phyloP scores from a whole-genome alignment of 2,113 vertebrate species.

The Agelaius phoeniceus region DNA sequence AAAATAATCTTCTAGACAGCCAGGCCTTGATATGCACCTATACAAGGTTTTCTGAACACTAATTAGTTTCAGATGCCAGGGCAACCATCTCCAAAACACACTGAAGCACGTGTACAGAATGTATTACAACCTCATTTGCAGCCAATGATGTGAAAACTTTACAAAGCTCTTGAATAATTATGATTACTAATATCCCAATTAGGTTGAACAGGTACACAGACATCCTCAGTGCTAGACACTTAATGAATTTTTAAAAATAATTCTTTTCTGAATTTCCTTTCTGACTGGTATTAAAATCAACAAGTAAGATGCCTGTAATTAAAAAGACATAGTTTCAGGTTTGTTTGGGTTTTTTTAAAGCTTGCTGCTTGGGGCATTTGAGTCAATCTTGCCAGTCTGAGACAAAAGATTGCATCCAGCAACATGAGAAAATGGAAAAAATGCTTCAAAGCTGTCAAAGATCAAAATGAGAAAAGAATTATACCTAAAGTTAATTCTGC shows the following conservation, averaged over 20 bases:
- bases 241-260: neutral
- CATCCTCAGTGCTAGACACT: neutral
- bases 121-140: conserved; percentile 49
- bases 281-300: neutral
- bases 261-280: neutral
- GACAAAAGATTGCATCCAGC: neutral
- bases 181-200: conserved; percentile 63
- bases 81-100: conserved; percentile 62
- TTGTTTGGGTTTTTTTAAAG: neutral
- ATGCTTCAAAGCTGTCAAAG: neutral
- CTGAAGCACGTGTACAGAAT: conserved; percentile 52
- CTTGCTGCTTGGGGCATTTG: neutral
- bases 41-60: conserved; percentile 5
- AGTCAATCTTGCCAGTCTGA: neutral
- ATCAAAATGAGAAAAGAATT: neutral
- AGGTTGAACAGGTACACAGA: conserved; percentile 36
- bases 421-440: neutral
- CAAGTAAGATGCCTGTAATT: neutral
- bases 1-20: neutral
- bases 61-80: conserved; percentile 67
- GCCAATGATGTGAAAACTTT: conserved; percentile 51
- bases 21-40: conserved; percentile 13
- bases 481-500: neutral
- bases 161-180: conserved; percentile 58
- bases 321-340: neutral